phyloP scores from a whole-genome alignment of 2,113 vertebrate species.

The Pelodiscus sinensis region DNA sequence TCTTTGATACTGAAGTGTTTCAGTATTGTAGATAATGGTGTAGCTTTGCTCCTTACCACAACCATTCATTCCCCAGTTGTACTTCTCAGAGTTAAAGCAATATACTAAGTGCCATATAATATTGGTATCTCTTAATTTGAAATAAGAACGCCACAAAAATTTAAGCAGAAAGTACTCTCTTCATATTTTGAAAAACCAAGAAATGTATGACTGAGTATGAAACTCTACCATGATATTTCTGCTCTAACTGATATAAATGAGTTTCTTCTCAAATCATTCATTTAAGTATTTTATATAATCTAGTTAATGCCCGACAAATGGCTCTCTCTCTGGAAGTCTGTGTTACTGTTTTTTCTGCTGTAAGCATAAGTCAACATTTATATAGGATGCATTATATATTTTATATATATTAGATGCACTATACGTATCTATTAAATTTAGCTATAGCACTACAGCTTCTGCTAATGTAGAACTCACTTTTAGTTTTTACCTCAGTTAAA shows the following conservation, averaged over 20 bases:
- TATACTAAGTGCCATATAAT: neutral
- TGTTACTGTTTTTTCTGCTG: neutral
- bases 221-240: neutral
- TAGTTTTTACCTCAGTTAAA: constrained; percentile 26
- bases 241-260: neutral
- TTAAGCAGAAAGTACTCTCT: neutral
- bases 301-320: neutral
- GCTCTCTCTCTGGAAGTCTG: neutral
- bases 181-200: neutral
- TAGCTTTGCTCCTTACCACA: rapidly evolving
- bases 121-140: neutral
- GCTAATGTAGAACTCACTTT: neutral
- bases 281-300: neutral
- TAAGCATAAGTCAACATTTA: neutral
- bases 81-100: neutral
- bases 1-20: neutral
- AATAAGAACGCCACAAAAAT: neutral
- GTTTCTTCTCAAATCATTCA: neutral
- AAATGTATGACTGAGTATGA: neutral
- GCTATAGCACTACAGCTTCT: neutral
- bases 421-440: neutral
- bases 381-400: neutral
- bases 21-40: neutral
- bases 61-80: neutral
- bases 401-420: too few relatives aligned